These are phyloP conservation scores for Drosophila mayaguana DNA, from an alignment of 2,888 invertebrate species.

Conservation along the genomic window DNA sequence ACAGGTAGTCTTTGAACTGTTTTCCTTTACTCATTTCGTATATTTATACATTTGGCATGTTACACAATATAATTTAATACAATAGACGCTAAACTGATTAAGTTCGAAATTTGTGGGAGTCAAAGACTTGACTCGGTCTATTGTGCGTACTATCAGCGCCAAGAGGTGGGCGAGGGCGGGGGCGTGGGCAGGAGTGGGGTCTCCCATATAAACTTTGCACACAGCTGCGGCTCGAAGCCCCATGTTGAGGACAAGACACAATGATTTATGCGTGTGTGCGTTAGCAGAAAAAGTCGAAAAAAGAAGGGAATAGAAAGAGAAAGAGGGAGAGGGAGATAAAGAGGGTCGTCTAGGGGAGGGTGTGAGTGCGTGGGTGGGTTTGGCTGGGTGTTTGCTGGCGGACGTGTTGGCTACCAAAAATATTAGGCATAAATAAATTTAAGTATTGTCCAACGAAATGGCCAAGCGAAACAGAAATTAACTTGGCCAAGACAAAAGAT, in stretches of 20 bases:
- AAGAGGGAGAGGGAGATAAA: not conserved
- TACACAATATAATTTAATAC: not conserved
- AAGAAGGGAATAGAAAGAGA: not conserved
- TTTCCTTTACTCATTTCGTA: not conserved
- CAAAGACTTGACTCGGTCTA: not conserved
- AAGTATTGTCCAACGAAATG: slow-evolving; percentile 40
- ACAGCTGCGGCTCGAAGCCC: slow-evolving; percentile 50
- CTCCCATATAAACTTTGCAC: slow-evolving; percentile 48
- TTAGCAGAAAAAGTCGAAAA: slow-evolving; percentile 37
- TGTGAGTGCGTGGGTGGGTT: not conserved
- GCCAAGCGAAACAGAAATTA: not conserved
- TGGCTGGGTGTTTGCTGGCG: not conserved
- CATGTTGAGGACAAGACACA: slow-evolving; percentile 52
- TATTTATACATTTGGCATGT: not conserved
- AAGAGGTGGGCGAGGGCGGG: not conserved
- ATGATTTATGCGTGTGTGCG: slow-evolving; percentile 65
- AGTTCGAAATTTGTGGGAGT: slow-evolving; percentile 12
- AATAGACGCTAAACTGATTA: slow-evolving; percentile 4
- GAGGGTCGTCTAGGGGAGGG: not conserved
- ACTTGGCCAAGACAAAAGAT: slow-evolving; percentile 42
- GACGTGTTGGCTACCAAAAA: slow-evolving; percentile 58
- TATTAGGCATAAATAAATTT: slow-evolving; percentile 74
- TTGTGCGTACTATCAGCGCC: not conserved
- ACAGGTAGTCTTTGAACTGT: not conserved
- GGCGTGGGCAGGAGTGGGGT: too few relatives aligned